These are phyloP conservation scores for Drosophila bifasciata DNA, from an alignment of 1,140 invertebrate genomes.

Conservation along the genomic window DNA sequence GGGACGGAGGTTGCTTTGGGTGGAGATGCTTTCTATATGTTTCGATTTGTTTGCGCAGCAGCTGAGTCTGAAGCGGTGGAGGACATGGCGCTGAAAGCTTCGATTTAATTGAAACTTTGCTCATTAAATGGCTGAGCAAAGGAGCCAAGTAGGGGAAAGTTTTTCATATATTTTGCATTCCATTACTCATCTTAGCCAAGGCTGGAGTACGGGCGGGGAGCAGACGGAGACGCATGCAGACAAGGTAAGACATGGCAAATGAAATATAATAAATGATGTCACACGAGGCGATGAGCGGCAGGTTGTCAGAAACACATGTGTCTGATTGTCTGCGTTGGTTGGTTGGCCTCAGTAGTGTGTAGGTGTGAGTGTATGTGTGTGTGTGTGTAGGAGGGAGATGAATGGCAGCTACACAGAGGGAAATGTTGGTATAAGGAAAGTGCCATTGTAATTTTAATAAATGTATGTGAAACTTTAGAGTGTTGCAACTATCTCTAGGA, in stretches of 20 bases:
- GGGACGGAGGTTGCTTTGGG: neutral
- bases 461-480: too few species aligned
- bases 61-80: conserved; percentile 40
- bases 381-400: too few species aligned
- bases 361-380: too few species aligned
- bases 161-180: conserved; percentile 43
- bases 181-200: conserved; percentile 53
- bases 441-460: too few species aligned
- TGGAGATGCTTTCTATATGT: conserved; percentile 47
- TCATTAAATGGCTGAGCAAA: conserved; percentile 69
- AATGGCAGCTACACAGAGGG: neutral
- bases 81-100: conserved; percentile 41
- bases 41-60: conserved; percentile 71
- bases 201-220: neutral
- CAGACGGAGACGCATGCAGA: conserved; percentile 32
- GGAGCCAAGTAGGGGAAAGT: conserved; percentile 38
- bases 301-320: conserved; percentile 78
- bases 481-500: too few species aligned
- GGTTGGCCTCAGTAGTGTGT: neutral
- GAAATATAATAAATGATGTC: conserved; percentile 81
- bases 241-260: conserved; percentile 65
- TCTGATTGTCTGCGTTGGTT: conserved; percentile 30
- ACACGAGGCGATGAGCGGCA: conserved; percentile 58
- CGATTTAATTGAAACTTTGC: conserved; percentile 80
- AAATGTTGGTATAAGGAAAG: neutral